A percentile compares a stretch with the other conserved stretches of the same genome.
These are phyloP conservation scores for Sakesphorus luctuosus DNA, from an alignment of 2,113 vertebrate genomes.

Conservation along the genomic window DNA sequence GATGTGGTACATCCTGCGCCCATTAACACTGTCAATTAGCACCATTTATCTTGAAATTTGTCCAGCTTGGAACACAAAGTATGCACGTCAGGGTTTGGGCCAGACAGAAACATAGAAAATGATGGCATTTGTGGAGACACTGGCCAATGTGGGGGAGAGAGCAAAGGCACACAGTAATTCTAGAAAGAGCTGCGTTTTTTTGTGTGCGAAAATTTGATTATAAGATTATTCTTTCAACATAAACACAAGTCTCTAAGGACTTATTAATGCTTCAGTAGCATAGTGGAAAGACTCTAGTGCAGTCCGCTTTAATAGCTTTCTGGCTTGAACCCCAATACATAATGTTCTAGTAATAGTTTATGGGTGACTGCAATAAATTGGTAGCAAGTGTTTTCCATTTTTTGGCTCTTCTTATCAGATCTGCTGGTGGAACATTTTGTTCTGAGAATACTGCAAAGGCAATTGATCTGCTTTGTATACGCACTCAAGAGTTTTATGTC, in stretches of 20 bases:
- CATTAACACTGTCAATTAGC: conserved; percentile 72
- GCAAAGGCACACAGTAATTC: conserved; percentile 49
- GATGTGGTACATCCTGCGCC: conserved; percentile 60
- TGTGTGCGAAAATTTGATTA: conserved; percentile 73
- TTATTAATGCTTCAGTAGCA: conserved; percentile 76
- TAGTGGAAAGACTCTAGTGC: conserved; percentile 72
- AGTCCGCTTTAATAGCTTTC: conserved; percentile 78
- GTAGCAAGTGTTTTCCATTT: conserved; percentile 80
- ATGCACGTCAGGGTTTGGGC: conserved; percentile 40
- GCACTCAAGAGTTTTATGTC: conserved; percentile 47
- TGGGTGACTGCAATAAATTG: conserved; percentile 82
- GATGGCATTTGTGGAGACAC: conserved; percentile 49
- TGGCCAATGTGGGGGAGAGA: conserved; percentile 36
- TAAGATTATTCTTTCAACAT: conserved; percentile 71
- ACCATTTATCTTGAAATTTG: conserved; percentile 72
- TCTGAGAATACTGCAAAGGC: conserved; percentile 75
- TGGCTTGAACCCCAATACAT: conserved; percentile 83
- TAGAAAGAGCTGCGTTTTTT: conserved; percentile 64
- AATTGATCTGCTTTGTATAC: conserved; percentile 75
- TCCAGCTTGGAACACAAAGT: conserved; percentile 62
- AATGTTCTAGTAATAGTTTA: conserved; percentile 85
- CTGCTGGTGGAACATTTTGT: conserved; percentile 80
- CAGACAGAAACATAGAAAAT: conserved; percentile 65
- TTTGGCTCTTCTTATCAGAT: conserved; percentile 81
- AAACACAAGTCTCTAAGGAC: conserved; percentile 68